Base-by-base conservation (phyloP, 2,888 invertebrate species). In the Balanococcus diminutus region DNA sequence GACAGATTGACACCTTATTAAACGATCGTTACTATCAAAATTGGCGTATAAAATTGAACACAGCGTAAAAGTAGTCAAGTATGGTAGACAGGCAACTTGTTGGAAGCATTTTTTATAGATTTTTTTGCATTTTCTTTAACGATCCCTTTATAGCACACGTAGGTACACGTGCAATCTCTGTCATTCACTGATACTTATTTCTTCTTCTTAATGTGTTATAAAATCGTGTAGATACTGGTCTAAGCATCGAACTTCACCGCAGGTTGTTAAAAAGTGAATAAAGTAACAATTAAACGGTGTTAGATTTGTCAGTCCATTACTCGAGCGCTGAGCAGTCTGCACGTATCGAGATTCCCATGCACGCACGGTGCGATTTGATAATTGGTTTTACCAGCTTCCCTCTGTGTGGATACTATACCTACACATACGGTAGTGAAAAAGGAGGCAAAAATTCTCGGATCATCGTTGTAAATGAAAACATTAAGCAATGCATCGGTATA, bases 391-490 rank as follows among this genome's bases (percentile, higher is more conserved):
- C 31, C 67, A 16, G n/a, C n/a, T n/a, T n/a, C n/a, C n/a, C n/a
- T n/a, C n/a, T n/a, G n/a, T n/a, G n/a, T n/a, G 31, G 28, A 42
- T 11, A 42, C 42, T 42, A 42, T 42, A 14, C 42, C n/a, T n/a
- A 19, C 16, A 61, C 61, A 67, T 56, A 67, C 67, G 16, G 67
- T 67, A 67, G 67, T 67, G 25, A 67, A 31, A 28, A 28, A 67
- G 2, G 9, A 56, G 56, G 56, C 56, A 19, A 67, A 67, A 67
- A 67, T 67, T 67, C 67, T 36, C 75, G 36, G 75, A 79, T 79
- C 75, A 79, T 79, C 75, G 75, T 79, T 19, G 75, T 79, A 79
- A 79, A 79, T 79, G 75, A 79, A 79, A 79, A 79, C 75, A 79
- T 79, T 79, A 79, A 32, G 67, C 67, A 16, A 67, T 79, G 19